Conservation (phyloP, 35 echinoderm and acorn worm species). For the Nesometra sesokonis region DNA sequence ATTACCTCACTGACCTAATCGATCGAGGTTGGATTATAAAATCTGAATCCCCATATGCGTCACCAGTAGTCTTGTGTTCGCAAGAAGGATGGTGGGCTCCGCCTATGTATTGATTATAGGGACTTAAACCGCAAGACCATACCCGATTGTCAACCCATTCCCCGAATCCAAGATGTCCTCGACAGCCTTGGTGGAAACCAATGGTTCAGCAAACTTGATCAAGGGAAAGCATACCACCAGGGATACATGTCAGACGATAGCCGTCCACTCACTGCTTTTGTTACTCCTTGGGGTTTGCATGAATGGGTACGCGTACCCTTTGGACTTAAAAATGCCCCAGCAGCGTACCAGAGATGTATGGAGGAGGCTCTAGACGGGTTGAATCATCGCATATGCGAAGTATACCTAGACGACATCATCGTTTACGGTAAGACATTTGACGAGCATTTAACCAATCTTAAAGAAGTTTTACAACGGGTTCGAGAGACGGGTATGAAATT, state of each 20-base stretch:
- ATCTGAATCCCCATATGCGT: constrained; percentile 43
- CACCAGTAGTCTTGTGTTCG: constrained; percentile 51
- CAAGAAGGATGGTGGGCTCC: constrained; percentile 29
- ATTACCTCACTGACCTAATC: constrained; percentile 37
- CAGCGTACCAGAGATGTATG: constrained; percentile 25
- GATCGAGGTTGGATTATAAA: constrained; percentile 29
- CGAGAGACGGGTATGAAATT: constrained; percentile 30
- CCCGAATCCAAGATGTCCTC: constrained; percentile 35
- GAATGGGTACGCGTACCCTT: constrained; percentile 36
- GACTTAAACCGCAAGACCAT: constrained; percentile 42
- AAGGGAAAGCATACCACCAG: constrained; percentile 55
- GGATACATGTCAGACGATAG: constrained; percentile 23
- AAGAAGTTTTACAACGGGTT: constrained; percentile 14
- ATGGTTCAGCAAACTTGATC: constrained; percentile 34
- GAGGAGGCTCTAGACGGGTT: constrained; percentile 14
- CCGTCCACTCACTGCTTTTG: constrained; percentile 40
- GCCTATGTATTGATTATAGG: constrained; percentile 38
- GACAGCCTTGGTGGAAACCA: constrained; percentile 12
- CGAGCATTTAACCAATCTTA: constrained; percentile 11
- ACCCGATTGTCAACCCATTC: constrained; percentile 51
- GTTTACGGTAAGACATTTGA: constrained; percentile 46
- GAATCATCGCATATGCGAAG: constrained; percentile 34
- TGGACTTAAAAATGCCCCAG: constrained; percentile 28
- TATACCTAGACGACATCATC: constrained; percentile 48
- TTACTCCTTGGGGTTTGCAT: constrained; percentile 50